These are phyloP conservation scores for Ephydatia muelleri DNA, from an alignment of 37 sponge, comb jelly and placozoan genomes.

Conservation along the genomic window DNA sequence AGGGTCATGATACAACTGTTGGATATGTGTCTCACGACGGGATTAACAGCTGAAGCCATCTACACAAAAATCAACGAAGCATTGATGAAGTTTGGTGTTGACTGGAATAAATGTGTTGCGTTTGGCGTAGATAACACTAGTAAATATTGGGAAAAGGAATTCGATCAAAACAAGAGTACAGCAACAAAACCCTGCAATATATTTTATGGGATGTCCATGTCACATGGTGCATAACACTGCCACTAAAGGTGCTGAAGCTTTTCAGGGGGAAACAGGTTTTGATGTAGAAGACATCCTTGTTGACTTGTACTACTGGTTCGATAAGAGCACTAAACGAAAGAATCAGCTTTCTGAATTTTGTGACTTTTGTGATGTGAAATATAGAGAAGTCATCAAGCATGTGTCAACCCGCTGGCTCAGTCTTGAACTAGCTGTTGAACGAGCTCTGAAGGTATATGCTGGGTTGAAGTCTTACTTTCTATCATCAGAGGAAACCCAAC, in stretches of 20 bases:
- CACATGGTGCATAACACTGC: slow-evolving; percentile 53
- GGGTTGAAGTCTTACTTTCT: slow-evolving; percentile 48
- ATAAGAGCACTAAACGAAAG: slow-evolving; percentile 57
- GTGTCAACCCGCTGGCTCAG: slow-evolving; percentile 61
- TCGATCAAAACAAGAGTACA: slow-evolving; percentile 44
- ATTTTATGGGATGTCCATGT: slow-evolving; percentile 64
- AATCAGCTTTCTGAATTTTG: slow-evolving; percentile 38
- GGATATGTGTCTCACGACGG: slow-evolving; percentile 65
- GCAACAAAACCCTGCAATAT: slow-evolving; percentile 31
- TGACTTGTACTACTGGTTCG: slow-evolving; percentile 55
- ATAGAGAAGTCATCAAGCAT: slow-evolving; percentile 61
- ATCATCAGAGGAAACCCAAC: slow-evolving; percentile 14
- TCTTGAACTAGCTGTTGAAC: slow-evolving; percentile 24
- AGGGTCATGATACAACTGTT: slow-evolving; percentile 40
- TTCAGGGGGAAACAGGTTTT: slow-evolving; percentile 35
- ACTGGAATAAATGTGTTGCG: slow-evolving; percentile 61
- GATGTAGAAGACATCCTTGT: slow-evolving; percentile 59
- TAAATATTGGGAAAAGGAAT: slow-evolving; percentile 55
- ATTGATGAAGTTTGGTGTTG: background rate
- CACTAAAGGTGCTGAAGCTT: slow-evolving; percentile 22
- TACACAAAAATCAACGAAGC: slow-evolving; percentile 54
- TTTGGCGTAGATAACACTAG: slow-evolving; percentile 65
- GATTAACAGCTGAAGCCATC: slow-evolving; percentile 20
- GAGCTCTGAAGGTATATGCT: slow-evolving; percentile 33
- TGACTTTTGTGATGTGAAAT: slow-evolving; percentile 48